phyloP scores from a whole-genome alignment of 2,113 vertebrate genomes.

The Poicephalus gulielmi region DNA sequence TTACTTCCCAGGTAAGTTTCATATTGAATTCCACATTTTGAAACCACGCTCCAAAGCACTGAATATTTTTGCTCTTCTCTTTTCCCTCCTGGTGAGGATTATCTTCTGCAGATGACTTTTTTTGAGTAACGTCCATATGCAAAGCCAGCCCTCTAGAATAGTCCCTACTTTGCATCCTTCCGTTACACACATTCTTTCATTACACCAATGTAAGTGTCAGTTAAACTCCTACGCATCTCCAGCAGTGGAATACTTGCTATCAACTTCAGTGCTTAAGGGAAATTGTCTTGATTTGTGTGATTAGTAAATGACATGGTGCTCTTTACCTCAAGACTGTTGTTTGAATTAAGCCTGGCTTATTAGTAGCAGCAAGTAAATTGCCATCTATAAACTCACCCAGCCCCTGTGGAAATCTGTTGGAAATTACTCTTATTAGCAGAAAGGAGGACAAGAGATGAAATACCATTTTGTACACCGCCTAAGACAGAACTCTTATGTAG shows the following conservation, averaged over 20 bases:
- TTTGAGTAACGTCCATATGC: neutral
- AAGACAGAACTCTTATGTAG: neutral
- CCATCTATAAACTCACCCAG: neutral
- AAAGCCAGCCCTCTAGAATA: neutral
- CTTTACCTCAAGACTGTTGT: neutral
- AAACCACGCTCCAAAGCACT: neutral
- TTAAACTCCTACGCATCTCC: neutral
- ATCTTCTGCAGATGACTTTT: neutral
- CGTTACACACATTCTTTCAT: neutral
- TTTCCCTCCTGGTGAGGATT: neutral
- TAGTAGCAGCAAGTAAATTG: neutral
- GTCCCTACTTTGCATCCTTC: neutral
- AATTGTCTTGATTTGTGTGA: neutral
- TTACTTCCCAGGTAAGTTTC: neutral
- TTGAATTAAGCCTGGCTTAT: neutral
- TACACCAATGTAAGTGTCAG: neutral
- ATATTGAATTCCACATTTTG: neutral
- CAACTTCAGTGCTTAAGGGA: neutral
- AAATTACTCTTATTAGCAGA: neutral
- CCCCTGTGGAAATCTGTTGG: neutral
- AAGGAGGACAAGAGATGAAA: neutral
- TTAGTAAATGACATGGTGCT: neutral
- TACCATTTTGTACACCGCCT: neutral
- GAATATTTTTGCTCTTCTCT: neutral
- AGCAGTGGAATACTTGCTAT: neutral